Evolutionary conservation across 1,140 invertebrate genomes (phyloP), one percentile per base, ranked within the genome.

Genomic region (Hypsibius dujardini): DNA sequence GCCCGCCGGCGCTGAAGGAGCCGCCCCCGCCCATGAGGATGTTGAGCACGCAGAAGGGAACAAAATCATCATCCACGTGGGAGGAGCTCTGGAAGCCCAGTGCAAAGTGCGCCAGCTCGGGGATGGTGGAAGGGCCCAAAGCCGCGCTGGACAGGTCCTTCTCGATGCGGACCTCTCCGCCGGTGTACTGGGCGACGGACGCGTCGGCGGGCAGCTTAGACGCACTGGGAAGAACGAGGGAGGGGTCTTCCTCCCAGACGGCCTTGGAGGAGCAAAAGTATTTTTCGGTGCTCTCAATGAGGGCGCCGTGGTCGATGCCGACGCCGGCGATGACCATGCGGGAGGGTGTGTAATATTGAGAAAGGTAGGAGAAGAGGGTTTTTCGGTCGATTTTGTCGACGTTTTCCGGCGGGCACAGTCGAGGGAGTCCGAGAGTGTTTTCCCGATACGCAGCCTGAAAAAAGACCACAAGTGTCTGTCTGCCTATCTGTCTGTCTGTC

Each of bases 1-100:
- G 96, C 1, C 96, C 96, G 46, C 96, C 96, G 15, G 96, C 95
- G 67, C 92, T 97, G 80, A 99, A 99, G 1, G 93, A 96, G 0
- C 95, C 95, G 45, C 96, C 96, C 47, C 96, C 96, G 46, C 96
- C 96, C 90, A 99, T 94, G 86, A 99, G 88, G 84, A 95, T 94
- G 80, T 97, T 97, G 0, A 99, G 83, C 1, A 98, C 94, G 81
- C 95, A 99, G 76, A 89, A 88, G 0, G 93, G 83, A 70, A 99
- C 90, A 79, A 98, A 99, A 73, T 80, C 79, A 78, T 97, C 92
- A 79, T 97, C 89, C 75, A 89, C 86, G 79, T 96, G 92, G 7
- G 91, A 90, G 79, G 88, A 90, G 72, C 90, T 90, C 82, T 89
- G 87, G 67, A 96, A 81, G 59, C 90, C 95, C 75, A 98, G 85